Base-by-base conservation (phyloP, 2,113 vertebrate species). In the Chamaetylas fuelleborni region DNA sequence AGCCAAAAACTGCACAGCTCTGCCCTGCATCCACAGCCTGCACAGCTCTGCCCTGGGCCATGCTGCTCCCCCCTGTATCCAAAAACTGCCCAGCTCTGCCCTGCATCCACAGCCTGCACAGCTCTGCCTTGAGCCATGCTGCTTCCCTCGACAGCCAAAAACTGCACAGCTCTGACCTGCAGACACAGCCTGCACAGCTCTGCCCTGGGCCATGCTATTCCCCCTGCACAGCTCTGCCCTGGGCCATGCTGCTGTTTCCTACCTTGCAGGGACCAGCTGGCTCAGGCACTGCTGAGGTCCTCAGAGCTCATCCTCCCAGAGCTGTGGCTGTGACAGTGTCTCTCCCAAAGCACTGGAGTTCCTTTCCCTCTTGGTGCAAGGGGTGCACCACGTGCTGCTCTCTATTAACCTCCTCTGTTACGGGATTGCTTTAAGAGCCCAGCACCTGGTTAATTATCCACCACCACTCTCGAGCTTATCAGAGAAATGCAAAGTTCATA, bases 401-500 rank as follows among this genome's bases (percentile, higher is more conserved):
- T 4, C 12, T 8, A 5, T 33, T 65, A 33, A 53, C 62, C 42
- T 38, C 58, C 74, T 31, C 2, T 28, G 2, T 4, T 25, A 2
- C 0, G 8, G 57, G 11, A 4, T 5, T 14, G 38, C 85, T 81
- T 12, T 42, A 53, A 73, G 42, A 29, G 58, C 2, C 9, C 86
- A 25, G n/a, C 2, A 15, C n/a, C 56, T 42, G 15, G 90, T 95
- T 94, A 97, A 96, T 93, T 23, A 72, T 95, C 38, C 22, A 94
- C 93, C 31, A 48, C 34, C 31, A 14, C 13, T 20, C 11, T 7
- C 3, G 8, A 24, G 53, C 76, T 93, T 72, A 91, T 81, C 89
- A 69, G 53, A 43, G 51, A 82, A 67, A 91, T 24, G 66, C 92
- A 88, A 96, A 96, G 96, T 93, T 94, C 93, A 91, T 5, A 48